These are phyloP conservation scores for Pilophorus perplexus DNA, from an alignment of 2,888 invertebrate genomes.

Conservation along the genomic window DNA sequence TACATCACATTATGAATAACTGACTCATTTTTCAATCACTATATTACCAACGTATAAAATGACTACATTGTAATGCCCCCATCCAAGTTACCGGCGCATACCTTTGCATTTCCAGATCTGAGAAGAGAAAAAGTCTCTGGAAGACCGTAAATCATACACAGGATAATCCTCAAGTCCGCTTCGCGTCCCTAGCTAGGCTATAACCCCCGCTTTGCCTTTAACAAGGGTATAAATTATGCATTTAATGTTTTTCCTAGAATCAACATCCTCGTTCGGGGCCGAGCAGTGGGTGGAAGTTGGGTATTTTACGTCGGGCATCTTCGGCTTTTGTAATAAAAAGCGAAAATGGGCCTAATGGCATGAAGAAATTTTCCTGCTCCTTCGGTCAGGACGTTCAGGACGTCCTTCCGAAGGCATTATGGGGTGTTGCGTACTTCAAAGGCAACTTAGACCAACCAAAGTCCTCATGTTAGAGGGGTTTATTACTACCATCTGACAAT, in stretches of 20 bases:
- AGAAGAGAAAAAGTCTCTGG: not conserved
- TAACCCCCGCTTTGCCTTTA: not conserved
- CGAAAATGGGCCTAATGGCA: not conserved
- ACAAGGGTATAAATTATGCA: slow-evolving; percentile 30
- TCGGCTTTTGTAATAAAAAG: not conserved
- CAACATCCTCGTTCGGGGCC: slow-evolving; percentile 1
- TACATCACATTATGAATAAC: too few relatives aligned
- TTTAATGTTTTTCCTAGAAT: slow-evolving; percentile 31
- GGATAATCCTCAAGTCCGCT: slow-evolving; percentile 10
- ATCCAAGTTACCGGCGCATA: too few relatives aligned
- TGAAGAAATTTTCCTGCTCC: not conserved
- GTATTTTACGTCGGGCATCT: not conserved
- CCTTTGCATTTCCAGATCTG: too few relatives aligned
- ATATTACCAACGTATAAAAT: too few relatives aligned
- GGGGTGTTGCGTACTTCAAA: too few relatives aligned
- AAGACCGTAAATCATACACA: not conserved
- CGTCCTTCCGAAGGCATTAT: too few relatives aligned
- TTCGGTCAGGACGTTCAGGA: too few relatives aligned
- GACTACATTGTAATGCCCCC: too few relatives aligned
- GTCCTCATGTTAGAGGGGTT: too few relatives aligned
- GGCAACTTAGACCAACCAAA: too few relatives aligned
- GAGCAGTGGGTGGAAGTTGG: not conserved
- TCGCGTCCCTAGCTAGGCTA: not conserved
- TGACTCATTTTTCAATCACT: too few relatives aligned
- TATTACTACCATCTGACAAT: too few relatives aligned